Conservation (phyloP, 2,113 vertebrate species). For the Gadus chalcogrammus region DNA sequence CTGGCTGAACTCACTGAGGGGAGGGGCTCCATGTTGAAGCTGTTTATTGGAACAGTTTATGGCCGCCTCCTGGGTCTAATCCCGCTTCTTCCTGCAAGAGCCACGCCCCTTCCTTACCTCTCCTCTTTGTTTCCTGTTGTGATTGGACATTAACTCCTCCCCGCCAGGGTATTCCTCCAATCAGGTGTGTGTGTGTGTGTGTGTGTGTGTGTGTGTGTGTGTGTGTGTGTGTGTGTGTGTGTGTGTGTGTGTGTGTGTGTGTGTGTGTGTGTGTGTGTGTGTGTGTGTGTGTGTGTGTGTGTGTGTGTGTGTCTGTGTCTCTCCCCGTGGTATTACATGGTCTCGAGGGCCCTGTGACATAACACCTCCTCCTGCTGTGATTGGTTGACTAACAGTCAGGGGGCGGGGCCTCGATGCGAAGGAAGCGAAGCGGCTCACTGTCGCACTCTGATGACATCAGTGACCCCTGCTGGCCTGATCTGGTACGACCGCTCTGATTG, state of each 20-base stretch:
- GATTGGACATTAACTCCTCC: not conserved
- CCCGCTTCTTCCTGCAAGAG: too few species aligned
- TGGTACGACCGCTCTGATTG: slow-evolving; percentile 19
- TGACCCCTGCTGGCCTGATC: not conserved
- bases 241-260: slow-evolving; percentile 10
- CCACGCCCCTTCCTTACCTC: not conserved
- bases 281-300: too few species aligned
- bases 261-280: too few species aligned
- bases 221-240: too few species aligned
- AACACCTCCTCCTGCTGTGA: too few species aligned
- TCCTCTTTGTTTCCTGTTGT: not conserved
- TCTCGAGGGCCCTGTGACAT: not conserved
- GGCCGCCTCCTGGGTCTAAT: too few species aligned
- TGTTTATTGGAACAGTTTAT: not conserved
- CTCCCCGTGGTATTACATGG: slow-evolving; percentile 59
- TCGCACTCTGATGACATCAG: not conserved
- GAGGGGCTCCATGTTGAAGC: slow-evolving; percentile 52
- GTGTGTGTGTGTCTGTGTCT: slow-evolving; percentile 32
- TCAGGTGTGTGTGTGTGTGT: too few species aligned
- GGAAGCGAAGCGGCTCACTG: not conserved
- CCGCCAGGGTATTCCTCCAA: too few species aligned
- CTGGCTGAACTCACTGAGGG: slow-evolving; percentile 27
- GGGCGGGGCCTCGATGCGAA: not conserved
- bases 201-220: too few species aligned
- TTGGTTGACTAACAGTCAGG: not conserved